phyloP scores from a whole-genome alignment of 2,113 vertebrate species.

The Barnardius zonarius region DNA sequence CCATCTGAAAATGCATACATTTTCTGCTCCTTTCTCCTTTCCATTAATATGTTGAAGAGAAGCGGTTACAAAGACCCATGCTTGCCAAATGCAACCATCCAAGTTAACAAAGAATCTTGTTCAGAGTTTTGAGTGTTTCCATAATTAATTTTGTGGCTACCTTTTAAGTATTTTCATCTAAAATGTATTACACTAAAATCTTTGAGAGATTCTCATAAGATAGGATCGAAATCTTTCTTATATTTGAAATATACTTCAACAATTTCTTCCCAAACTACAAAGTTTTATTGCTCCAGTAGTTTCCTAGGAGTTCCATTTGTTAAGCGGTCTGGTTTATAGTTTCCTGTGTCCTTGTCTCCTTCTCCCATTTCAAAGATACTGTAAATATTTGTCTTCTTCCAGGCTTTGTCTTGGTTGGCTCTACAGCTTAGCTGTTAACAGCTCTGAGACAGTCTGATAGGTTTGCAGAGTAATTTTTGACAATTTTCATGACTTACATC shows the following conservation, averaged over 20 bases:
- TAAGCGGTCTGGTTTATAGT: background rate
- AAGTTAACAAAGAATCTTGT: background rate
- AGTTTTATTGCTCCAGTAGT: background rate
- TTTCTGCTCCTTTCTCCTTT: background rate
- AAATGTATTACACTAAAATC: background rate
- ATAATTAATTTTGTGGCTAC: background rate
- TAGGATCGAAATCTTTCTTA: background rate
- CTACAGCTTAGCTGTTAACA: background rate
- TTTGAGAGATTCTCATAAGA: background rate
- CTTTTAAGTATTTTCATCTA: background rate
- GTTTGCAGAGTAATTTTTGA: background rate
- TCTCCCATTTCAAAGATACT: background rate
- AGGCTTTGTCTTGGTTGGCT: background rate
- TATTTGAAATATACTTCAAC: background rate
- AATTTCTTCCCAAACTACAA: background rate
- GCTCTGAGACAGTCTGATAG: background rate
- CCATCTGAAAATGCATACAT: background rate
- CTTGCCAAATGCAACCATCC: background rate
- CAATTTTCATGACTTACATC: background rate
- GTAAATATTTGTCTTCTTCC: conserved; percentile 13
- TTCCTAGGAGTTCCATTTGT: background rate
- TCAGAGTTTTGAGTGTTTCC: background rate
- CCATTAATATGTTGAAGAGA: background rate
- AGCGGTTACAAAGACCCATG: background rate
- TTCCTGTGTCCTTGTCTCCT: background rate